These are phyloP conservation scores for Drosophila crucigera DNA, from an alignment of 2,888 invertebrate species.

Conservation along the genomic window DNA sequence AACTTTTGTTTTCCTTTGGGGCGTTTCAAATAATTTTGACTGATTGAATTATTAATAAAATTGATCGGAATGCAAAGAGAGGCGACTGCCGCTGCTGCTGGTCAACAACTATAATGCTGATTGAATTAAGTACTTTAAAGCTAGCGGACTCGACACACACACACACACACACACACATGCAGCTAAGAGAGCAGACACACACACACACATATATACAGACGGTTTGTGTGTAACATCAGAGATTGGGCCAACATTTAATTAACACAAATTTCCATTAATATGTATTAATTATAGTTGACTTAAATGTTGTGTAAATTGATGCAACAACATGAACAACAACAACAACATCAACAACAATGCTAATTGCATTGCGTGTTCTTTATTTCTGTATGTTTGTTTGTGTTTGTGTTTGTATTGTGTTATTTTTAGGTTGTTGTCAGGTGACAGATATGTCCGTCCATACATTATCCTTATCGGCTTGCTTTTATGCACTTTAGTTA, in stretches of 20 bases:
- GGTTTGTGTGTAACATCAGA: not conserved
- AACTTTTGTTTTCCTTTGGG: slow-evolving; percentile 81
- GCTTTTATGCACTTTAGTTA: not conserved
- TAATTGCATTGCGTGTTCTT: slow-evolving; percentile 45
- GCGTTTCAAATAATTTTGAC: slow-evolving; percentile 78
- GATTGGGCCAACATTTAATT: slow-evolving; percentile 76
- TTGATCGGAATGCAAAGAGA: slow-evolving; percentile 80
- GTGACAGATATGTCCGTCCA: slow-evolving; percentile 29
- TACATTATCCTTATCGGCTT: slow-evolving; percentile 10
- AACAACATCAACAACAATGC: slow-evolving; percentile 21
- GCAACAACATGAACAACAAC: slow-evolving; percentile 34
- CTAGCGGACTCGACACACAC: slow-evolving; percentile 8
- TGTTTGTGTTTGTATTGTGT: slow-evolving; percentile 18
- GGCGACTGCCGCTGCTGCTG: slow-evolving; percentile 32
- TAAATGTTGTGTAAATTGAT: slow-evolving; percentile 62
- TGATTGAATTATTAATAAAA: slow-evolving; percentile 85
- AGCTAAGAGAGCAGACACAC: not conserved
- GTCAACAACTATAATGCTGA: slow-evolving; percentile 67
- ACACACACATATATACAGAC: not conserved
- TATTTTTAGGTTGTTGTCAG: slow-evolving; percentile 11
- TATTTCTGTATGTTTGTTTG: not conserved
- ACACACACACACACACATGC: not conserved
- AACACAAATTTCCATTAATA: slow-evolving; percentile 82
- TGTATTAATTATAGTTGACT: slow-evolving; percentile 76
- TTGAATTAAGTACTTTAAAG: slow-evolving; percentile 67